phyloP scores from a whole-genome alignment of 1,140 invertebrate species.

The Macrobrachium nipponense region DNA sequence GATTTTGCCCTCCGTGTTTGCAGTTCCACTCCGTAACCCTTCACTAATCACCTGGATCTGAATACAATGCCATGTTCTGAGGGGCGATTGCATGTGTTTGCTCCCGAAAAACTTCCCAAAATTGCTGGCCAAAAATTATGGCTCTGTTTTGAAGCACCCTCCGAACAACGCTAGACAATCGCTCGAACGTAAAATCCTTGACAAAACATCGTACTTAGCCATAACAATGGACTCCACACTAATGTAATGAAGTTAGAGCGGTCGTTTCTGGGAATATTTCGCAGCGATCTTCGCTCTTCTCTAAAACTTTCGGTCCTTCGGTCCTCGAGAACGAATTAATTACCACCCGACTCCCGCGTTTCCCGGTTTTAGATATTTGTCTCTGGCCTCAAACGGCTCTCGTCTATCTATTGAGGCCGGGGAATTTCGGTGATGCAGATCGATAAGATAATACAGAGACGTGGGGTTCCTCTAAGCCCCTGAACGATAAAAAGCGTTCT shows the following conservation, averaged over 20 bases:
- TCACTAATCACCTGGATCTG: too few relatives aligned
- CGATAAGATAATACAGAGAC: too few relatives aligned
- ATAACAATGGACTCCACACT: slow-evolving; percentile 17
- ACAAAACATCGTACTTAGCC: slow-evolving; percentile 23
- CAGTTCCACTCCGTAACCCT: too few relatives aligned
- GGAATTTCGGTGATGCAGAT: too few relatives aligned
- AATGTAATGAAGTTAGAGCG: slow-evolving; percentile 27
- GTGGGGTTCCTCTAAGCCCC: neutral
- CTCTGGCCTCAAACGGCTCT: neutral
- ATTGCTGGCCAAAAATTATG: slow-evolving; percentile 9
- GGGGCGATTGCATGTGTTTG: slow-evolving; percentile 7
- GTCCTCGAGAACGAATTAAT: neutral
- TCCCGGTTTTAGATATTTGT: neutral
- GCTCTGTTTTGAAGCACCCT: slow-evolving; percentile 8
- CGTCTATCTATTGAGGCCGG: neutral
- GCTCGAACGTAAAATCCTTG: slow-evolving; percentile 6
- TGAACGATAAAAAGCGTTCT: slow-evolving; percentile 1
- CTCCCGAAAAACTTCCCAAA: slow-evolving; percentile 4
- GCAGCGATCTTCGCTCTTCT: neutral
- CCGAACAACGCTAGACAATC: slow-evolving; percentile 16
- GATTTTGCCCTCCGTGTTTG: too few relatives aligned
- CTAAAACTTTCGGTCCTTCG: neutral
- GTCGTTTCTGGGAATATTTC: slow-evolving; percentile 9
- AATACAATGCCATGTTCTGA: too few relatives aligned
- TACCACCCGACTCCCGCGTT: neutral